These are phyloP conservation scores for Anagyrus pseudococci DNA, from an alignment of 2,888 invertebrate genomes.

Conservation along the genomic window DNA sequence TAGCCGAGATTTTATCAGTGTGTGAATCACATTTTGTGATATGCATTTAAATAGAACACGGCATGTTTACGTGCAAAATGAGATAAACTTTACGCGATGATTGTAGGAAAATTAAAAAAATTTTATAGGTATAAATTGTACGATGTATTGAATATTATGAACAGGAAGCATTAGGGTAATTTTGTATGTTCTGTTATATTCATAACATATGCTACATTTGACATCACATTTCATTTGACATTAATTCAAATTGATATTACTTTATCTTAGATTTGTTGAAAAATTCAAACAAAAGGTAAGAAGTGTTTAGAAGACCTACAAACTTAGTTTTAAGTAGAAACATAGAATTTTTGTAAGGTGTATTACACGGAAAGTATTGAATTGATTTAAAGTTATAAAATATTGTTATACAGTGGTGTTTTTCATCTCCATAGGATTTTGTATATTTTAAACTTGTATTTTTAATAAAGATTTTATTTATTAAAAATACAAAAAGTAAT, in stretches of 20 bases:
- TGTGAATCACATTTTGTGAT: constrained; percentile 21
- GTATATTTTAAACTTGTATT: too few relatives aligned
- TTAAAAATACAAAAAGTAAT: too few relatives aligned
- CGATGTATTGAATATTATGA: constrained; percentile 6
- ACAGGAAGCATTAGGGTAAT: constrained; percentile 31
- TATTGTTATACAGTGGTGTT: too few relatives aligned
- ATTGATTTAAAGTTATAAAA: background rate
- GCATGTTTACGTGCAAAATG: constrained; percentile 6
- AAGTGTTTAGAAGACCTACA: too few relatives aligned
- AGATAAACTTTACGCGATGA: constrained; percentile 9
- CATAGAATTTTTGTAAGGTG: too few relatives aligned
- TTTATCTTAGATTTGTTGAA: too few relatives aligned
- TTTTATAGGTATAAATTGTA: constrained; percentile 15
- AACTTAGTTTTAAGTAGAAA: too few relatives aligned
- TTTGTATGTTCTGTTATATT: constrained; percentile 23
- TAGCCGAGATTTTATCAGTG: constrained; percentile 16
- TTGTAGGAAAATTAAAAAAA: constrained; percentile 21
- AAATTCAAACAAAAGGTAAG: too few relatives aligned
- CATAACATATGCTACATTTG: constrained; percentile 6
- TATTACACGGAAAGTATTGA: background rate
- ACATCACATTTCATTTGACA: too few relatives aligned
- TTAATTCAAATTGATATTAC: too few relatives aligned
- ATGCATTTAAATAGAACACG: constrained; percentile 23
- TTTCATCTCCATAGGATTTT: too few relatives aligned
- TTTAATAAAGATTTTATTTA: too few relatives aligned